phyloP scores from a whole-genome alignment of 2,113 vertebrate species.

The Noturus placidus region DNA sequence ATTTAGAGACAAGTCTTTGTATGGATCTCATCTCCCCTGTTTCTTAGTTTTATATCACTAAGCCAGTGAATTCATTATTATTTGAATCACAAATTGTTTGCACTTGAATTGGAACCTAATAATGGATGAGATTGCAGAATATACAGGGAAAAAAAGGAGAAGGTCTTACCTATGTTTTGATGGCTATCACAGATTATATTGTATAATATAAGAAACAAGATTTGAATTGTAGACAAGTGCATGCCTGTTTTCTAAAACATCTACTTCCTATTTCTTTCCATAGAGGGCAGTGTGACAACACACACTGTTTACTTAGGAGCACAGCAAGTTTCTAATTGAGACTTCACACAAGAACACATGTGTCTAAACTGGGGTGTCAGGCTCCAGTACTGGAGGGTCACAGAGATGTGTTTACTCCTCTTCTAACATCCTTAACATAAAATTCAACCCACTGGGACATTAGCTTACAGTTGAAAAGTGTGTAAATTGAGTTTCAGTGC shows the following conservation, averaged over 20 bases:
- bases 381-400: not conserved
- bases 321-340: not conserved
- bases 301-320: not conserved
- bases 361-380: not conserved
- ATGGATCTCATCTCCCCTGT: not conserved
- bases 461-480: not conserved
- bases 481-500: not conserved
- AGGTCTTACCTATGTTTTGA: not conserved
- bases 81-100: not conserved
- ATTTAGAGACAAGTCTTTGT: not conserved
- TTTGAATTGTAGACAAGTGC: not conserved
- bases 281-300: slow-evolving; percentile 43
- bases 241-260: not conserved
- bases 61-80: not conserved
- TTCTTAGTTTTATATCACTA: not conserved
- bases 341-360: not conserved
- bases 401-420: not conserved
- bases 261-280: slow-evolving; percentile 17
- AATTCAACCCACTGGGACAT: not conserved
- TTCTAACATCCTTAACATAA: not conserved
- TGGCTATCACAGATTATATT: not conserved
- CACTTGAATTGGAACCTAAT: not conserved
- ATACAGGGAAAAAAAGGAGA: not conserved
- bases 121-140: not conserved
- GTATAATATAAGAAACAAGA: not conserved